Evolutionary conservation across 2,888 invertebrate genomes (phyloP), one percentile per base, ranked within the genome.

Genomic region (Agonopterix subpropinquella): DNA sequence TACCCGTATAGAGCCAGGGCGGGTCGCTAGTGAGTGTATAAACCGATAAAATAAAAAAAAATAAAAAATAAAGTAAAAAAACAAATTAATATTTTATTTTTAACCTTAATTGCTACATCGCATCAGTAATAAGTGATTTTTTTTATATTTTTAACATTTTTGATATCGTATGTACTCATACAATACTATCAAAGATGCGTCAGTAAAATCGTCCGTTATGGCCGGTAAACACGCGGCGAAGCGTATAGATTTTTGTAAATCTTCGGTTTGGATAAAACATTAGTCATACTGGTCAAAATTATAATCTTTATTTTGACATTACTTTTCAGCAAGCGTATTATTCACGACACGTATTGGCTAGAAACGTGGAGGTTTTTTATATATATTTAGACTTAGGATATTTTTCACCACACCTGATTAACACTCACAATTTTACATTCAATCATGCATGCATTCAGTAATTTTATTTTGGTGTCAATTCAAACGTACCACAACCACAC

Each of bases 181-280:
- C 39, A 57, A 56, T 59, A 53, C 55, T 66, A 64, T 61, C 58
- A 58, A 59, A 65, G 64, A 64, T 61, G 65, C 61, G 59, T 61
- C 55, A 58, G 63, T 63, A 61, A 68, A 68, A 67, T 61, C 56
- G 64, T 64, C 59, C 71, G 84, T 82, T 73, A 79, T 73, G 79
- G 69, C 55, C 63, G 47, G 63, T 73, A 70, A 63, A 65, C 71
- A 71, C 73, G 75, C 83, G 66, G 56, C 78, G 64, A 57, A 69
- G 68, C 84, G 75, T 76, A 63, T 62, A 65, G 64, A 81, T 82
- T 85, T 85, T 80, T 75, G 77, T 73, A 67, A 74, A 75, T 78
- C 74, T 75, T 73, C 64, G 60, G 59, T 68, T 74, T 57, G 65
- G 53, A 46, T 77, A 73, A 71, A 63, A 71, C 58, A 53, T 53